Base-by-base conservation (phyloP, 92 coral and sea anemone species). In the Actinostola sp. region DNA sequence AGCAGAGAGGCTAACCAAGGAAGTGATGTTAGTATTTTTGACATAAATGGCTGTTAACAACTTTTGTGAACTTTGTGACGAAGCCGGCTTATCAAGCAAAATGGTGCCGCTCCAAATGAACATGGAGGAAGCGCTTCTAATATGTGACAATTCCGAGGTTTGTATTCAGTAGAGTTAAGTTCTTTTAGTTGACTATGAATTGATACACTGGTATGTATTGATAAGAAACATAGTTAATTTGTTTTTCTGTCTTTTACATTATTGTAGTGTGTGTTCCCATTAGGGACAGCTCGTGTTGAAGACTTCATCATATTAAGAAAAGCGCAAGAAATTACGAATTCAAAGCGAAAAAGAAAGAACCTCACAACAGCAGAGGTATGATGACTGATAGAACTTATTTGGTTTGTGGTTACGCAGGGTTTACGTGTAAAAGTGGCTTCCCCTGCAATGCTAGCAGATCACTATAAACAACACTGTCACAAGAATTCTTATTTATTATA, bases 81-180 rank as follows among this genome's bases (percentile, higher is more conserved):
- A 67, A 56, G 70, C 81, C 13, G 98, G 98, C 38, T 55, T 88
- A 44, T 60, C 73, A 48, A 83, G 87, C 56, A 82, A 72, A 61
- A 93, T 94, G 26, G 52, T 76, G 49, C 54, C 70, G 19, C 75
- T 61, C 50, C 92, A 89, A 70, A 46, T 91, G 57, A 94, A 94
- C 73, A 85, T 92, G 54, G 92, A 91, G 5, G 98, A 94, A 84
- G 98, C 92, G 34, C 80, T 91, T 48, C 62, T 83, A 36, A 52
- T 91, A n/a, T 94, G 98, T 63, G 95, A 91, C 31, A 83, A 80
- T 68, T 67, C 76, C 66, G 91, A 91, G 90, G 98, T 94, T 51
- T 56, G 85, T 63, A 19, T 23, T 30, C n/a, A n/a, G n/a, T n/a
- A n/a, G n/a, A n/a, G n/a, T n/a, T n/a, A n/a, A n/a, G n/a, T n/a